Conservation (phyloP, 1,140 invertebrate genomes). For the Plutomurus gul region DNA sequence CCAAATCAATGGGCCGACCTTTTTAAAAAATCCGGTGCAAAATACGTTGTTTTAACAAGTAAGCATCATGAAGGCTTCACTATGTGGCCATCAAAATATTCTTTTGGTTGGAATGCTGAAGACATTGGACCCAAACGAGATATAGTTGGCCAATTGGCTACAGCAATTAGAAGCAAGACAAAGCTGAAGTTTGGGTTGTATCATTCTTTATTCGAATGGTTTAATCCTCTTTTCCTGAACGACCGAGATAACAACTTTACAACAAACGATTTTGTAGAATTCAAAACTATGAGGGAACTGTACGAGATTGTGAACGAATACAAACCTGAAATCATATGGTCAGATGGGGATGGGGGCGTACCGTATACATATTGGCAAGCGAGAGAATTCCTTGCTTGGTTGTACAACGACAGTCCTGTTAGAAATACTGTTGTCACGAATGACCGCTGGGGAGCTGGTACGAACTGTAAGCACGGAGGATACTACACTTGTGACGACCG, state of each 20-base stretch:
- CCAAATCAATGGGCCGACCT: slow-evolving; percentile 57
- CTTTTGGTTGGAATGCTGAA: slow-evolving; percentile 87
- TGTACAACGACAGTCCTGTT: slow-evolving; percentile 55
- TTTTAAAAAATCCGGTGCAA: slow-evolving; percentile 57
- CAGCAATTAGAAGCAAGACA: slow-evolving; percentile 57
- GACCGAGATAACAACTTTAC: slow-evolving; percentile 56
- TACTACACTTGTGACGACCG: slow-evolving; percentile 63
- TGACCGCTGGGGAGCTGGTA: slow-evolving; percentile 64
- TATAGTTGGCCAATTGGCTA: slow-evolving; percentile 68
- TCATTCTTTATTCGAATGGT: slow-evolving; percentile 64
- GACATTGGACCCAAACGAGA: slow-evolving; percentile 85
- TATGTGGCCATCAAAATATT: slow-evolving; percentile 81
- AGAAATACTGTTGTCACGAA: slow-evolving; percentile 65
- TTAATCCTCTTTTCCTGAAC: slow-evolving; percentile 54
- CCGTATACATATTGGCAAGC: slow-evolving; percentile 59
- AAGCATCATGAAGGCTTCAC: slow-evolving; percentile 95
- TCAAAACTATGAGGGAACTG: slow-evolving; percentile 55
- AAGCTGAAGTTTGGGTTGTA: slow-evolving; percentile 61
- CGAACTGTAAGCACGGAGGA: slow-evolving; percentile 62
- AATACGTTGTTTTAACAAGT: slow-evolving; percentile 81
- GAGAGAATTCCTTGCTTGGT: slow-evolving; percentile 42
- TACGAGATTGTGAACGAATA: slow-evolving; percentile 60
- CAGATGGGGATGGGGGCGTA: slow-evolving; percentile 62
- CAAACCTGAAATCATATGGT: slow-evolving; percentile 67
- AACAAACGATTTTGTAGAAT: slow-evolving; percentile 57